Evolutionary conservation across 2,113 vertebrate species (phyloP).

Genomic region (Oncorhynchus tshawytscha): DNA sequence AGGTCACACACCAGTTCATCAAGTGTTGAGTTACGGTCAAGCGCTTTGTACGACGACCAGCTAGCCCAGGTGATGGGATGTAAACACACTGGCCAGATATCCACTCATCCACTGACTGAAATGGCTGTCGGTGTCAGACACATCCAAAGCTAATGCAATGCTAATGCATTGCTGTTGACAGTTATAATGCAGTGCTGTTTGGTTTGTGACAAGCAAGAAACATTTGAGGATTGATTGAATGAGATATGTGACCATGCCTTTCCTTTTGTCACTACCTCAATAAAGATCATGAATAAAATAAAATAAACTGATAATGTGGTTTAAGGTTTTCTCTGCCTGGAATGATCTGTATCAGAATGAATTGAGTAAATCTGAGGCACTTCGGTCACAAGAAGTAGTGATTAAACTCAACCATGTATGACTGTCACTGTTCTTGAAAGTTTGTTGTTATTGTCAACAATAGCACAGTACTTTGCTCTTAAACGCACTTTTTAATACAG

Average conservation of each 20-base stretch:
- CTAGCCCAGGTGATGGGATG: not conserved
- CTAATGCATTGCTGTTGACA: not conserved
- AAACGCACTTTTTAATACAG: too few relatives aligned
- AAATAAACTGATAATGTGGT: too few relatives aligned
- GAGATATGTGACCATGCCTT: not conserved
- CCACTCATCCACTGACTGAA: not conserved
- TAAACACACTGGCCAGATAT: constrained; percentile 20
- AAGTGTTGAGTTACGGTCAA: constrained; percentile 77
- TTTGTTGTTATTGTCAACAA: too few relatives aligned
- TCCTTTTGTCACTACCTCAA: constrained; percentile 33
- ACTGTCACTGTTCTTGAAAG: too few relatives aligned
- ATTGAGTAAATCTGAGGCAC: too few relatives aligned
- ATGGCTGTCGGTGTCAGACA: not conserved
- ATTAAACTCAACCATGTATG: too few relatives aligned
- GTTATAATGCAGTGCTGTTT: not conserved
- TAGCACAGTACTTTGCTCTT: too few relatives aligned
- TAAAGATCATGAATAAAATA: constrained; percentile 35
- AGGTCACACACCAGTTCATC: constrained; percentile 91
- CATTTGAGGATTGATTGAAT: not conserved
- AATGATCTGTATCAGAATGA: too few relatives aligned
- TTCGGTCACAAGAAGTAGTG: too few relatives aligned
- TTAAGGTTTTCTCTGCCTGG: too few relatives aligned
- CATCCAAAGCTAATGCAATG: not conserved
- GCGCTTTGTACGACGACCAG: not conserved
- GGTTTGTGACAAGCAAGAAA: constrained; percentile 18